Evolutionary conservation across 2,113 vertebrate species (phyloP).

Genomic region (Rhinogobius similis): DNA sequence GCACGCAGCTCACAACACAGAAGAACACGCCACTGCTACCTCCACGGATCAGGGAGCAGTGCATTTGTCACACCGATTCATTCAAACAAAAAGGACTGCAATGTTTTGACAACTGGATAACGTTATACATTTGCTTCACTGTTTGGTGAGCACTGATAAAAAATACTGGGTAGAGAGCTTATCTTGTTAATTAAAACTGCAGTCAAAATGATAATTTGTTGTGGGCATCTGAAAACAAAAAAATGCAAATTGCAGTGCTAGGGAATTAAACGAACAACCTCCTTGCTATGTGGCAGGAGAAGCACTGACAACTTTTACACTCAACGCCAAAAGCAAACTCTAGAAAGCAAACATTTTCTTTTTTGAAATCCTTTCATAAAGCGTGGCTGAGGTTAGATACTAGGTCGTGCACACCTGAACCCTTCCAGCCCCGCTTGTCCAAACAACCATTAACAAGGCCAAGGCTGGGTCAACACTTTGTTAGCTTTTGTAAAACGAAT

Average conservation of each 20-base stretch:
- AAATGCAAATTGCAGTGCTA: neutral
- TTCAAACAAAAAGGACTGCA: neutral
- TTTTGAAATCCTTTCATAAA: constrained; percentile 16
- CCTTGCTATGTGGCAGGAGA: neutral
- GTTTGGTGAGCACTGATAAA: neutral
- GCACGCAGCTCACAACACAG: neutral
- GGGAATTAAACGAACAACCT: neutral
- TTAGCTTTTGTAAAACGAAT: constrained; percentile 49
- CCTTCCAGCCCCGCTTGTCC: constrained; percentile 15
- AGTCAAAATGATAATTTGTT: no score
- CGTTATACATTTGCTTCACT: neutral
- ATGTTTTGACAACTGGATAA: neutral
- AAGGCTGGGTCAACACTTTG: constrained; percentile 61
- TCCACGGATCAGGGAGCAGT: constrained; percentile 21
- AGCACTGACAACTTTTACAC: neutral
- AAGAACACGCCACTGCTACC: constrained; percentile 11
- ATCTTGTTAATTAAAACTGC: constrained; percentile 3
- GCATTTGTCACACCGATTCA: constrained; percentile 2
- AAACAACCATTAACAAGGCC: constrained; percentile 76
- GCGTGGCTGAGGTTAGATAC: constrained; percentile 19
- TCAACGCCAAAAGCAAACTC: neutral
- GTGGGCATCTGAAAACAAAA: no score
- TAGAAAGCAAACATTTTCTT: neutral
- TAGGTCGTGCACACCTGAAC: constrained; percentile 28
- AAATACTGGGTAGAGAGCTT: neutral